These are phyloP conservation scores for Formica selysi DNA, from an alignment of 1,140 invertebrate species.

Conservation along the genomic window DNA sequence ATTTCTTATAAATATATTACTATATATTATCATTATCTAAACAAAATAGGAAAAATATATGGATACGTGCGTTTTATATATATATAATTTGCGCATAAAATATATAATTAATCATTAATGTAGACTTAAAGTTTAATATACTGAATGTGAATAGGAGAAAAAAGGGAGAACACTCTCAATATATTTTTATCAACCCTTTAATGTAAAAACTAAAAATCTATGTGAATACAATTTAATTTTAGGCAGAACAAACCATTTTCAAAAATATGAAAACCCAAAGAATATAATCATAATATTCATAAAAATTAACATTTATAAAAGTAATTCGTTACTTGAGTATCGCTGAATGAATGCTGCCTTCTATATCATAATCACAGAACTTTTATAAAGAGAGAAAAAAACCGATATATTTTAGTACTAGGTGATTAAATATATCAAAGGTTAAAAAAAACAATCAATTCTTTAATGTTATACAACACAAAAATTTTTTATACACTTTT, in stretches of 20 bases:
- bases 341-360: conserved; percentile 5
- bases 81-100: not conserved
- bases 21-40: not conserved
- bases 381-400: not conserved
- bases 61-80: not conserved
- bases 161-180: not conserved
- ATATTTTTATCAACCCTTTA: conserved; percentile 25
- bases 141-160: not conserved
- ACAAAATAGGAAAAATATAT: conserved; percentile 4
- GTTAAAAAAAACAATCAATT: not conserved
- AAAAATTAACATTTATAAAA: too few species aligned
- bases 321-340: not conserved
- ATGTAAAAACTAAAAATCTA: conserved; percentile 30
- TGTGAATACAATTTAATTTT: not conserved
- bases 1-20: not conserved
- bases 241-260: not conserved
- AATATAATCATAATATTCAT: not conserved
- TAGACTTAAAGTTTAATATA: not conserved
- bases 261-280: not conserved
- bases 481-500: too few species aligned
- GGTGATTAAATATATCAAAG: not conserved
- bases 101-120: not conserved
- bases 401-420: not conserved
- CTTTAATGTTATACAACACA: too few species aligned
- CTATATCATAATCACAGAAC: not conserved